phyloP scores from a whole-genome alignment of 2,113 vertebrate species.

The Anhinga rufa region DNA sequence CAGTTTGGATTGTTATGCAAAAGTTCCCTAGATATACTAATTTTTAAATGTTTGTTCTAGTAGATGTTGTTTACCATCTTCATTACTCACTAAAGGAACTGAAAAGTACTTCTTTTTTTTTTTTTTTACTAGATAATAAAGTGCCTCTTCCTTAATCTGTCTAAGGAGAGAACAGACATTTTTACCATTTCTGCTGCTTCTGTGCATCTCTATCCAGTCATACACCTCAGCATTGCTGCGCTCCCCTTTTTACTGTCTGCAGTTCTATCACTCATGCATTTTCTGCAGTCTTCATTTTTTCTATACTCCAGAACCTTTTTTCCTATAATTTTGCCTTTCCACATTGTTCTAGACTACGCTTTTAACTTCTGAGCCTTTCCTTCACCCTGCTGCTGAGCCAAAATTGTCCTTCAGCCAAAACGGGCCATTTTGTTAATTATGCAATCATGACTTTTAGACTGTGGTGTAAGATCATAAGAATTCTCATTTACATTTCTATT shows the following conservation, averaged over 20 bases:
- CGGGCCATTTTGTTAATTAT: slow-evolving; percentile 6
- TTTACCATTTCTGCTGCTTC: background rate
- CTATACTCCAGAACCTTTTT: background rate
- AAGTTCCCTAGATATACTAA: background rate
- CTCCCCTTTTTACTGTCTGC: background rate
- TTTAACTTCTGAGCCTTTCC: background rate
- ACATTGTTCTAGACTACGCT: background rate
- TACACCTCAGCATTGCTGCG: background rate
- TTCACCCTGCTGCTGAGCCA: background rate
- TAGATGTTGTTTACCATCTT: background rate
- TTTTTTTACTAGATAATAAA: background rate
- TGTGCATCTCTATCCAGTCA: background rate
- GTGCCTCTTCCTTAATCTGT: background rate
- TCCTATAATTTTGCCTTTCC: background rate
- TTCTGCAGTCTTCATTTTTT: background rate
- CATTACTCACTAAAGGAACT: background rate
- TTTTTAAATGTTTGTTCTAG: background rate
- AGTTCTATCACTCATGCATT: background rate
- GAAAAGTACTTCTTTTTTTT: background rate
- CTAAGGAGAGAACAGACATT: background rate
- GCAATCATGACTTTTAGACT: background rate
- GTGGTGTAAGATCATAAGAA: background rate
- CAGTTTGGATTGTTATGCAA: background rate
- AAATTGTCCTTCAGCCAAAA: background rate
- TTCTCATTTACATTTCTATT: background rate